Evolutionary conservation across 2,797 vertebrate species (phyloP).

Genomic region (Ceryle rudis): DNA sequence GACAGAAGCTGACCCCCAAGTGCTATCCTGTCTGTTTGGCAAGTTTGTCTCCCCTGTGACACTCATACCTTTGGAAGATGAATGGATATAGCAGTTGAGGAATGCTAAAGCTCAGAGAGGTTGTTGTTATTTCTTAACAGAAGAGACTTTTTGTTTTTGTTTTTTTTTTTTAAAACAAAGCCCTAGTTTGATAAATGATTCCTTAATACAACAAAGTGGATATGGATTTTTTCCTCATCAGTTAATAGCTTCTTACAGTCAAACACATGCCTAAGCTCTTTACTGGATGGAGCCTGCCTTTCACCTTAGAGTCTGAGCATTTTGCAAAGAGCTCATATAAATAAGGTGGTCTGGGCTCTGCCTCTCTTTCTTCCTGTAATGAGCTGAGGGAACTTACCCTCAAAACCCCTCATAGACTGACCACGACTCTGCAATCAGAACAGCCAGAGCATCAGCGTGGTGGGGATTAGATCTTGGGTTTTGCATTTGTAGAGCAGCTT

Average conservation of each 20-base stretch:
- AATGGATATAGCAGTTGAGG: not conserved
- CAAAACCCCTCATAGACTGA: not conserved
- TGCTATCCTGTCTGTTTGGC: not conserved
- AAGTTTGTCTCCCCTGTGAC: not conserved
- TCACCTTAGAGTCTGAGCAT: not conserved
- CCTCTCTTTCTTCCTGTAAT: not conserved
- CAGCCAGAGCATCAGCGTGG: not conserved
- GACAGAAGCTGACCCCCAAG: not conserved
- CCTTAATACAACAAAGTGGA: not conserved
- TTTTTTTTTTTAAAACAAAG: not conserved
- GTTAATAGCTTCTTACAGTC: not conserved
- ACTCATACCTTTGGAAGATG: not conserved
- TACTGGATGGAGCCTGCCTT: not conserved
- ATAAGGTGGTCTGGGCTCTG: not conserved
- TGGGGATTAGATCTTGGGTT: not conserved
- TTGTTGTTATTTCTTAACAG: not conserved
- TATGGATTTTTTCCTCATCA: not conserved
- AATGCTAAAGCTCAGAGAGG: not conserved
- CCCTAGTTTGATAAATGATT: not conserved
- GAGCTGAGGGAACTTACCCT: not conserved
- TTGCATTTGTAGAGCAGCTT: not conserved
- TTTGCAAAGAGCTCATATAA: not conserved
- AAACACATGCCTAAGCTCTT: not conserved
- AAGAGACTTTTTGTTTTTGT: too few relatives aligned
- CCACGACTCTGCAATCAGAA: not conserved